A percentile compares a stretch with the other conserved stretches of the same genome.
Conservation (phyloP, 2,797 vertebrate species). For the Acipenser oxyrinchus region DNA sequence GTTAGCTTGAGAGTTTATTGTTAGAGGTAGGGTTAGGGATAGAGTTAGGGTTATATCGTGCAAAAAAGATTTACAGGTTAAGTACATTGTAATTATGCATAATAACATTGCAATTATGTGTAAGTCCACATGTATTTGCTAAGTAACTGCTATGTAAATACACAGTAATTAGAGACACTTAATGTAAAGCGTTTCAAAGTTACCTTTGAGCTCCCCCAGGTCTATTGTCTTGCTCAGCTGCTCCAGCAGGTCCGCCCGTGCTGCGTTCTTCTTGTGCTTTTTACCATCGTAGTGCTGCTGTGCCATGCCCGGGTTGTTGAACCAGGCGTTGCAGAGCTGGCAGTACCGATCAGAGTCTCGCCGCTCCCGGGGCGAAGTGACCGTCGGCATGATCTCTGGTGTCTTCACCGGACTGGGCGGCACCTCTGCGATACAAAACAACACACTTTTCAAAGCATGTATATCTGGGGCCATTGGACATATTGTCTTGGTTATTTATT, state of each 20-base stretch:
- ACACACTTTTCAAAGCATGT: not conserved
- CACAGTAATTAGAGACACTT: not conserved
- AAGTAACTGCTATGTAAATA: not conserved
- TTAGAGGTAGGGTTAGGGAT: too few species aligned
- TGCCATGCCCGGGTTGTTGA: conserved; percentile 74
- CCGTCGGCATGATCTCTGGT: conserved; percentile 20
- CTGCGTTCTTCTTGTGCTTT: conserved; percentile 73
- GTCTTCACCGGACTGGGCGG: conserved; percentile 46
- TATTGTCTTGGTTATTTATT: not conserved
- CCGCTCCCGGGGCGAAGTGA: conserved; percentile 37
- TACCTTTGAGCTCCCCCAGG: conserved; percentile 62
- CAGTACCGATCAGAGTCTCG: conserved; percentile 63
- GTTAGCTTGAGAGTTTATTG: too few species aligned
- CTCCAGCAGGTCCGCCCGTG: conserved; percentile 60
- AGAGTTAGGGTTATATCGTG: too few species aligned
- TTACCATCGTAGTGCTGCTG: conserved; percentile 74
- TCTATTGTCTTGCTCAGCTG: conserved; percentile 67
- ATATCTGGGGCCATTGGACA: not conserved
- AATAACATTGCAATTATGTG: too few species aligned
- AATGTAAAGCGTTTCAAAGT: conserved; percentile 18
- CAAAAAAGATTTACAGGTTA: too few species aligned
- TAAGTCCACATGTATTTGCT: too few species aligned
- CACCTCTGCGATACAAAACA: conserved; percentile 36
- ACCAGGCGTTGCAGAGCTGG: conserved; percentile 69
- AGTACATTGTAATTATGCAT: too few species aligned